These are phyloP conservation scores for Paradoxurus hermaphroditus DNA, from an alignment of 2,113 vertebrate genomes.

Conservation along the genomic window DNA sequence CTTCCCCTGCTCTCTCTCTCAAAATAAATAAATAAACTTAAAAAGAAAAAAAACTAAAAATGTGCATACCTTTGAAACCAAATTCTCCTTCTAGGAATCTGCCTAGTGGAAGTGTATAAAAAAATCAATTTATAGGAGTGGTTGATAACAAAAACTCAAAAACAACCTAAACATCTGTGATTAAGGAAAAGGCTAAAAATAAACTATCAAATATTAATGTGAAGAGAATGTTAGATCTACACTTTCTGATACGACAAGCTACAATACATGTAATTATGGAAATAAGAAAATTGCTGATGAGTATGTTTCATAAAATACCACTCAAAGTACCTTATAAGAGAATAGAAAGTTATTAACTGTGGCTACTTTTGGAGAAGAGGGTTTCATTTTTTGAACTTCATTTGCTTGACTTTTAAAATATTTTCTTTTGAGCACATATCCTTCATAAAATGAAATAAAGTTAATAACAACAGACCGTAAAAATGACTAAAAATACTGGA, in stretches of 20 bases:
- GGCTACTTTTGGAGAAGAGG: background rate
- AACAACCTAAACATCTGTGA: background rate
- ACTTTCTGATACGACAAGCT: background rate
- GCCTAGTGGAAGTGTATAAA: background rate
- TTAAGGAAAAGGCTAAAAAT: background rate
- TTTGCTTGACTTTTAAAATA: background rate
- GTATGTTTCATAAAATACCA: background rate
- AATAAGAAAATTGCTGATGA: background rate
- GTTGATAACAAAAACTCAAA: background rate
- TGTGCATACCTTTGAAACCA: background rate
- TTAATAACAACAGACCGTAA: background rate
- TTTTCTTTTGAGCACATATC: background rate
- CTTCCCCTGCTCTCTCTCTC: no score
- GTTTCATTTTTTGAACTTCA: background rate
- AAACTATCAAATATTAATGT: background rate
- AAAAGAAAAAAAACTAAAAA: background rate
- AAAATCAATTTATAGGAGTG: background rate
- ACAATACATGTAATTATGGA: background rate
- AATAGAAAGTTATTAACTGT: background rate
- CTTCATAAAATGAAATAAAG: background rate
- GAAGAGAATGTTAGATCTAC: background rate
- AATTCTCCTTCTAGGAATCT: background rate
- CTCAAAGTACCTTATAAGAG: background rate
- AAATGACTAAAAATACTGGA: background rate
- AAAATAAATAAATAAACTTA: no score